Percentiles rank a stretch among this genome's conserved stretches.
phyloP scores from a whole-genome alignment of 2,113 vertebrate species.

The Glaucomys volans region DNA sequence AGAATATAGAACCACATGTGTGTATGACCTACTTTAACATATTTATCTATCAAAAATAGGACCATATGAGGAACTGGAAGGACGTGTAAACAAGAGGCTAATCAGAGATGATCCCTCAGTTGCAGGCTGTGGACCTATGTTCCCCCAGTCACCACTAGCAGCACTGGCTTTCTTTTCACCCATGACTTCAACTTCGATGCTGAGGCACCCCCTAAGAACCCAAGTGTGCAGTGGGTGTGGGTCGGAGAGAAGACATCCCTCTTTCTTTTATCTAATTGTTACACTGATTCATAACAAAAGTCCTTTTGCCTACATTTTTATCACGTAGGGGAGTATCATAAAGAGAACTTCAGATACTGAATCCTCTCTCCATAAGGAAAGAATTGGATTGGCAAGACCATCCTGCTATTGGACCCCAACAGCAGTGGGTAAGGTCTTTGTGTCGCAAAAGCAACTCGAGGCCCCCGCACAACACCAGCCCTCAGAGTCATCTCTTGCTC shows the following conservation, averaged over 20 bases:
- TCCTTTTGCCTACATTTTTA: background rate
- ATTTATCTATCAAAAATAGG: background rate
- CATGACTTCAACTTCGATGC: background rate
- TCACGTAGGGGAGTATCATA: background rate
- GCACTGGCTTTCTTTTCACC: background rate
- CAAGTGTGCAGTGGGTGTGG: no score
- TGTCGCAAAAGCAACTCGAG: background rate
- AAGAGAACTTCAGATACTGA: background rate
- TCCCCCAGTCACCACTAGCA: no score
- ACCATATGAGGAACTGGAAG: background rate
- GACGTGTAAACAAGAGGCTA: background rate
- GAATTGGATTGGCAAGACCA: background rate
- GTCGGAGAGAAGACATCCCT: no score
- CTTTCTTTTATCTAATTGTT: background rate
- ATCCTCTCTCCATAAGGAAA: background rate
- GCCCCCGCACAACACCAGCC: background rate
- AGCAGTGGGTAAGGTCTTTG: background rate
- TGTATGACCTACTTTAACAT: background rate
- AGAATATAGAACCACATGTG: background rate
- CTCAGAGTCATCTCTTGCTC: background rate
- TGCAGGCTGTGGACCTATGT: background rate
- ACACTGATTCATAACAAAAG: background rate
- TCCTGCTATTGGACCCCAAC: background rate
- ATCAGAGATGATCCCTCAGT: background rate
- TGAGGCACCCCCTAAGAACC: fast-evolving